These are phyloP conservation scores for Grammatotria lemairii DNA, from an alignment of 2,113 vertebrate species.

Conservation along the genomic window DNA sequence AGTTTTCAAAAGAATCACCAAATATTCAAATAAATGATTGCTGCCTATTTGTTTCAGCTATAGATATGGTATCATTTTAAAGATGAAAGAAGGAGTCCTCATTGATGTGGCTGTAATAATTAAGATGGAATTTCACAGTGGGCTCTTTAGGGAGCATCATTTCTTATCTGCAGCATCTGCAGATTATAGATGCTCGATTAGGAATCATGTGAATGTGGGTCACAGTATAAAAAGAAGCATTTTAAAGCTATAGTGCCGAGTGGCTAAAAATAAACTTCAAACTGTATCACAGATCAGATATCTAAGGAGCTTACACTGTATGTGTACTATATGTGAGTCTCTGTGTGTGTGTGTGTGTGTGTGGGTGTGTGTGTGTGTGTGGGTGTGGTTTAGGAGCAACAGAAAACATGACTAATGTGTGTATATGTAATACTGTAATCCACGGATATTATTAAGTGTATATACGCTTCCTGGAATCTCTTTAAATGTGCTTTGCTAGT, in stretches of 20 bases:
- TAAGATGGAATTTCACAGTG: accelerated
- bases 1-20: neutral
- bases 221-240: neutral
- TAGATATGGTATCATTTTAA: neutral
- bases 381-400: neutral
- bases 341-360: neutral
- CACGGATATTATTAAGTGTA: neutral
- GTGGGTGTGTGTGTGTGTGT: neutral
- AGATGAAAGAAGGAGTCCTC: neutral
- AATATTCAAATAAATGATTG: neutral
- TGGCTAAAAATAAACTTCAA: constrained; percentile 16
- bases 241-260: neutral
- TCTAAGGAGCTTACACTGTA: neutral
- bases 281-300: neutral
- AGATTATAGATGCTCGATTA: neutral
- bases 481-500: neutral
- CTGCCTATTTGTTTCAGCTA: neutral
- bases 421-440: neutral
- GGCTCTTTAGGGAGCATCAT: neutral
- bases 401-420: neutral
- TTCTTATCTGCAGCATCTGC: neutral
- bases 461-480: accelerated
- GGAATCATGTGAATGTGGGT: neutral
- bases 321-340: neutral
- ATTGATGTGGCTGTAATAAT: neutral